Conservation (phyloP, 2,797 vertebrate species). For the Poecilia picta region DNA sequence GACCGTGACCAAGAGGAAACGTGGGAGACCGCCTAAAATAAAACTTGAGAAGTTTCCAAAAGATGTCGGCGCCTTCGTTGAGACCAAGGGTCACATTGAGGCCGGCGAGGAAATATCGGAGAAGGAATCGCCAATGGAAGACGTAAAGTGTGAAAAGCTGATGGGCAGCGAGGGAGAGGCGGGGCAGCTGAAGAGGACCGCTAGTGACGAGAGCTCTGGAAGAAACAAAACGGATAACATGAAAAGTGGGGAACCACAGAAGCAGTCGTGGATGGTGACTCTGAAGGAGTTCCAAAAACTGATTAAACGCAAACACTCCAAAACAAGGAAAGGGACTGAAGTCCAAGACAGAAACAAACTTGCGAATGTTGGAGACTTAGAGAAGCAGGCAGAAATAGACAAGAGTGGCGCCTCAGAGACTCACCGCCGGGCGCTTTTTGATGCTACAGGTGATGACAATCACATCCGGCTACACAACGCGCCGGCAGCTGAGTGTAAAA, state of each 20-base stretch:
- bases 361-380: neutral
- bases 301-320: conserved; percentile 35
- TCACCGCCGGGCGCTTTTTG: neutral
- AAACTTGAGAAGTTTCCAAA: fast-evolving
- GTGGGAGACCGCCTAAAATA: conserved; percentile 54
- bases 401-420: neutral
- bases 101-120: neutral
- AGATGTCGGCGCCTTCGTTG: neutral
- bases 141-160: neutral
- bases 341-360: neutral
- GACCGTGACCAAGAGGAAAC: conserved; percentile 12
- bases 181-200: neutral
- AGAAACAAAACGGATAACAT: neutral
- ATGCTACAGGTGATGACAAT: conserved; percentile 22
- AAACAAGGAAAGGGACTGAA: conserved; percentile 19
- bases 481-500: neutral
- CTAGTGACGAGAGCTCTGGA: neutral
- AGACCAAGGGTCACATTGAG: neutral
- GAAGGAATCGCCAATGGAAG: neutral
- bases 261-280: neutral
- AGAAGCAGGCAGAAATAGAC: neutral
- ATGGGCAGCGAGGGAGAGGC: neutral
- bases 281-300: conserved; percentile 54
- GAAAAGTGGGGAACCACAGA: neutral
- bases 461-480: conserved; percentile 7